These are phyloP conservation scores for Schizaphis graminum DNA, from an alignment of 2,888 invertebrate genomes.

Conservation along the genomic window DNA sequence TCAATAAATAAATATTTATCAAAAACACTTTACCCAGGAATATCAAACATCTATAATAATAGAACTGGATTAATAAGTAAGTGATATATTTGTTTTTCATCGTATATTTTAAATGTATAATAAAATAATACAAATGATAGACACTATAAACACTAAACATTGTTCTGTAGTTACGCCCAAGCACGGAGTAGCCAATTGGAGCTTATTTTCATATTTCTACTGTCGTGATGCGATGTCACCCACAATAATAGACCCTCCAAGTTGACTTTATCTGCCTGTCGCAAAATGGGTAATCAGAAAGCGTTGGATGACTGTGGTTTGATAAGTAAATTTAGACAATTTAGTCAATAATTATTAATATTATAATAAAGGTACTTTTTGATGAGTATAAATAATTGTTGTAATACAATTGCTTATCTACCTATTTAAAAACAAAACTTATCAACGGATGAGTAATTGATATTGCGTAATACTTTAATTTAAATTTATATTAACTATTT, in stretches of 20 bases:
- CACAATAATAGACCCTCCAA: background rate
- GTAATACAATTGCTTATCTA: background rate
- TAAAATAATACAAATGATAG: background rate
- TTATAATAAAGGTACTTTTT: background rate
- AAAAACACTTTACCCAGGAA: background rate
- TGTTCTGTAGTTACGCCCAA: background rate
- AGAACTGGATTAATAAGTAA: background rate
- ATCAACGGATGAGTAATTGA: background rate
- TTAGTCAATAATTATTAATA: background rate
- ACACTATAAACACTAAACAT: background rate
- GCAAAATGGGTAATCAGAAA: background rate
- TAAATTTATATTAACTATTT: background rate
- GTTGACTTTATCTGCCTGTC: background rate
- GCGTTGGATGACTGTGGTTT: background rate
- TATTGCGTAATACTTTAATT: background rate
- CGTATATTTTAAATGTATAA: background rate
- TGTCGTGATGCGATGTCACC: background rate
- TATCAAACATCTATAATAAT: background rate
- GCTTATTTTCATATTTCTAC: background rate
- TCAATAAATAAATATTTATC: background rate
- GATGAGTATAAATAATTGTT: background rate
- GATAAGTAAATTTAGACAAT: background rate
- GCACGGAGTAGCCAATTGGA: background rate
- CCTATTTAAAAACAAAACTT: background rate
- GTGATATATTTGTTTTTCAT: background rate